phyloP scores from a whole-genome alignment of 2,888 invertebrate genomes.

The Malthinus flaveolus region DNA sequence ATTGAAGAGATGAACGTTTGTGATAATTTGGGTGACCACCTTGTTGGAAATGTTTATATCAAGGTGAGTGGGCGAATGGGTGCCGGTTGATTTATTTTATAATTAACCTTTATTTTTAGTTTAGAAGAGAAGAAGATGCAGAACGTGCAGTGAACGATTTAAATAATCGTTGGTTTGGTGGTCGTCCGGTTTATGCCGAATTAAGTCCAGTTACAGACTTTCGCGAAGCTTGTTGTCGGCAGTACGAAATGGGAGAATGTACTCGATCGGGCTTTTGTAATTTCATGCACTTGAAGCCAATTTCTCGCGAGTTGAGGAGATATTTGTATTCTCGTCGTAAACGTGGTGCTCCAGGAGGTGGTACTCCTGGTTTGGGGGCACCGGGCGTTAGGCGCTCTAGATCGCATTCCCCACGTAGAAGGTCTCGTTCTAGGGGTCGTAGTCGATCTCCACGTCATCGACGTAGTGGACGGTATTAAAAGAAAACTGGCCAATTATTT shows the following conservation, averaged over 20 bases:
- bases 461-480: conserved; percentile 58
- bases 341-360: conserved; percentile 48
- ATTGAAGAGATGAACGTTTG: conserved; percentile 99
- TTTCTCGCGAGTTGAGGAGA: conserved; percentile 88
- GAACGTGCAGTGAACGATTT: conserved; percentile 96
- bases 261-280: conserved; percentile 99
- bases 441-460: conserved; percentile 53
- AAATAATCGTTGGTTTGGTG: conserved; percentile 99
- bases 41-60: conserved; percentile 99
- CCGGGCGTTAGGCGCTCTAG: conserved; percentile 60
- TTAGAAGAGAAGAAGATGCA: conserved; percentile 96
- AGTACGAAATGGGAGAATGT: conserved; percentile 99
- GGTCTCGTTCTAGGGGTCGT: conserved; percentile 58
- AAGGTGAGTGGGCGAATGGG: conserved; percentile 66
- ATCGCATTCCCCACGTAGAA: conserved; percentile 61
- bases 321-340: conserved; percentile 75
- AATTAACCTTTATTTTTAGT: conserved; percentile 58
- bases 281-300: conserved; percentile 99
- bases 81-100: neutral
- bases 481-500: neutral
- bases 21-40: conserved; percentile 97
- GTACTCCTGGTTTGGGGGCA: conserved; percentile 36
- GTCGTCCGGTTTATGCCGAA: conserved; percentile 97
- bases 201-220: conserved; percentile 99
- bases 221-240: conserved; percentile 97